These are phyloP conservation scores for Lissonota sp. DNA, from an alignment of 2,888 invertebrate genomes.

Conservation along the genomic window DNA sequence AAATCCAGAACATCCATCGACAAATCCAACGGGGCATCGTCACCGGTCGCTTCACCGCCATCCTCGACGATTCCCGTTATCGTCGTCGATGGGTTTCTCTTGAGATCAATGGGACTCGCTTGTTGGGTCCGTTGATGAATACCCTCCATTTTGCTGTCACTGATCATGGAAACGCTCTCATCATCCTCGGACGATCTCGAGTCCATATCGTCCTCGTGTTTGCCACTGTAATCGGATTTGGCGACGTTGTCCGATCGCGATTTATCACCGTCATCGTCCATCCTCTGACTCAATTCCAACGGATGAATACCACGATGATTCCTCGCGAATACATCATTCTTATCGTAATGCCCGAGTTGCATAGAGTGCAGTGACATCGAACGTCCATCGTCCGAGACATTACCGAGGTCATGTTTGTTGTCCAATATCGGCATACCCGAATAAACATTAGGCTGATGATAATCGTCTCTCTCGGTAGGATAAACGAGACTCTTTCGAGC, in stretches of 20 bases:
- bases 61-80: slow-evolving; percentile 12
- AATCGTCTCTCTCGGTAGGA: slow-evolving; percentile 70
- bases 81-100: slow-evolving; percentile 63
- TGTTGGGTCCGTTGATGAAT: slow-evolving; percentile 78
- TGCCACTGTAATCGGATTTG: slow-evolving; percentile 67
- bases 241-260: slow-evolving; percentile 67
- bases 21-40: slow-evolving; percentile 88
- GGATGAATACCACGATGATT: slow-evolving; percentile 63
- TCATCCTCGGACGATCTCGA: slow-evolving; percentile 76
- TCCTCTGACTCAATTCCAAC: slow-evolving; percentile 69
- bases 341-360: slow-evolving; percentile 62
- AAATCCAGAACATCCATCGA: slow-evolving; percentile 93
- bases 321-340: slow-evolving; percentile 61
- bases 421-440: slow-evolving; percentile 63
- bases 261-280: slow-evolving; percentile 66
- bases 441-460: slow-evolving; percentile 65
- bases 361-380: slow-evolving; percentile 42
- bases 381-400: slow-evolving; percentile 42
- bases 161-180: slow-evolving; percentile 80
- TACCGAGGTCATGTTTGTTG: slow-evolving; percentile 31
- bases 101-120: slow-evolving; percentile 79
- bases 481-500: slow-evolving; percentile 77
- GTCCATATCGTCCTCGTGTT: slow-evolving; percentile 78
- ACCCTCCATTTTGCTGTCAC: slow-evolving; percentile 76
- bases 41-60: slow-evolving; percentile 60